Evolutionary conservation across 2,113 vertebrate species (phyloP), one percentile per base, ranked within the genome.

Genomic region (Mugil cephalus): DNA sequence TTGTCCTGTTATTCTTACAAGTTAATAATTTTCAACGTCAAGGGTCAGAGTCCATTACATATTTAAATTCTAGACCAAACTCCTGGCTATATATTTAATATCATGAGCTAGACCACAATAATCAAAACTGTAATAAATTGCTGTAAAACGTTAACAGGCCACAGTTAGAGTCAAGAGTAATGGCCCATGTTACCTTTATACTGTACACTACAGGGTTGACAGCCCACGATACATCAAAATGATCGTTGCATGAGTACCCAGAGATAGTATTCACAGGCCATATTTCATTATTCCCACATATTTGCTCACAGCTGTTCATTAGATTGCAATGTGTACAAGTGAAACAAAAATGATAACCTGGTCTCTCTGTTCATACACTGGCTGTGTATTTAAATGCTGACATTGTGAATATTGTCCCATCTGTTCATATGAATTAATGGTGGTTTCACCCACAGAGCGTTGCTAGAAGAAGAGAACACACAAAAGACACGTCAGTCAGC

Each of bases 371-470:
- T 35, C 42, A 2, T 15, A 8, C 2, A 8, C 8, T 15, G 40
- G 14, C 0, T 14, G 24, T 21, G 53, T 1, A 21, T 53, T 43
- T 63, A 56, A 3, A 11, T 24, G 35, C 21, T 48, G 36, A 21
- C 4, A 48, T 48, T 54, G 64, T 46, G 10, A 69, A 42, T 3
- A 7, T 30, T 10, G 14, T 52, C 11, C 11, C 2, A 1, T 40
- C 4, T 60, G 4, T 34, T 56, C 14, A 53, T 47, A n/a, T 56
- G 34, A 1, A 68, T 67, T 50, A 10, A 18, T 58, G 11, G 1
- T 82, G 2, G 67, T 64, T 71, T 63, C n/a, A 42, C 75, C 24
- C 4, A 46, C 80, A 91, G 86, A 43, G 56, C 42, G 9, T 38
- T 18, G 10, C 48, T 18, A 45, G 45, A 63, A 48, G 17, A 73